Evolutionary conservation across 1,140 invertebrate genomes (phyloP).

Genomic region (Bicyclus anynana): DNA sequence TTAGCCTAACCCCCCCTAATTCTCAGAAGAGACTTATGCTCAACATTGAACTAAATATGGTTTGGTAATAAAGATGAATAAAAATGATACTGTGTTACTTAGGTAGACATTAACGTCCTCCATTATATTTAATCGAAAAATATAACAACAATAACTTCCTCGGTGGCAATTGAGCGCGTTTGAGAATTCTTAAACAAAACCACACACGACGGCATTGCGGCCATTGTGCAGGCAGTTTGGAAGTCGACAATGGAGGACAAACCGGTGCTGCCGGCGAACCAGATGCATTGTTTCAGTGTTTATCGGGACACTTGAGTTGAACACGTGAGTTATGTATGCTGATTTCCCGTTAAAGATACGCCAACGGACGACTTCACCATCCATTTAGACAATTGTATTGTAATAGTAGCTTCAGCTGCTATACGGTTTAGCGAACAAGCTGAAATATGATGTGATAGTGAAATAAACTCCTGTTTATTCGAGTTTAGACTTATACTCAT

Average conservation of each 20-base stretch:
- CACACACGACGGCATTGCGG: neutral
- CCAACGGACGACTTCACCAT: too few species aligned
- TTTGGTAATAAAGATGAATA: too few species aligned
- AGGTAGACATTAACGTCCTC: too few species aligned
- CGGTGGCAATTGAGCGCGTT: neutral
- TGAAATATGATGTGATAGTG: too few species aligned
- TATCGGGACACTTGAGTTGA: constrained; percentile 14
- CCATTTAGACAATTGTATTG: neutral
- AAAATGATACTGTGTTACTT: too few species aligned
- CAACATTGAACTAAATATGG: too few species aligned
- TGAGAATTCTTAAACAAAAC: constrained; percentile 4
- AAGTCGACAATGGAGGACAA: constrained; percentile 13
- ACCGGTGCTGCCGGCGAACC: constrained; percentile 9
- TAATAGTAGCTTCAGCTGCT: too few species aligned
- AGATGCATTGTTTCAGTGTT: constrained; percentile 22
- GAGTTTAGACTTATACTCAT: too few species aligned
- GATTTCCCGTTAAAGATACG: neutral
- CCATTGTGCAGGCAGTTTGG: constrained; percentile 10
- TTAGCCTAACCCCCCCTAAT: too few species aligned
- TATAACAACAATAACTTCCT: constrained; percentile 2
- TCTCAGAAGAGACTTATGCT: too few species aligned
- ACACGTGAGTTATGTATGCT: neutral
- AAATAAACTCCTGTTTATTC: too few species aligned
- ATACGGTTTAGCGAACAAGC: too few species aligned
- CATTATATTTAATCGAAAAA: neutral